phyloP scores from a whole-genome alignment of 2,888 invertebrate genomes.

The Plebejus argus region DNA sequence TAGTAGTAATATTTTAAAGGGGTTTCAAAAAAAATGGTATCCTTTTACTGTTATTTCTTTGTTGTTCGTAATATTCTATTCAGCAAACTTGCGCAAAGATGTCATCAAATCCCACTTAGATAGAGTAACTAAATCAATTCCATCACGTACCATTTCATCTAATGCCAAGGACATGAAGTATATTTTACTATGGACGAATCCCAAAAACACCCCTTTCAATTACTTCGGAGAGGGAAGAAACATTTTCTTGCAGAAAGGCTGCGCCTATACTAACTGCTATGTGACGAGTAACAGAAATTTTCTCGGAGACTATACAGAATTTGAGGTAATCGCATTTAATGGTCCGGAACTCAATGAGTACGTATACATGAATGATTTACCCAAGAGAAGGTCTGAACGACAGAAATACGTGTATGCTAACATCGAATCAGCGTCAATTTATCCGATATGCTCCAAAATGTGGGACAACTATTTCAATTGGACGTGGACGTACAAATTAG shows the following conservation, averaged over 20 bases:
- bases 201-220: conserved; percentile 52
- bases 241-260: conserved; percentile 54
- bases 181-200: conserved; percentile 62
- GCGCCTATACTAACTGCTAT: conserved; percentile 60
- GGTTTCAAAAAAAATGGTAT: neutral
- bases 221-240: conserved; percentile 56
- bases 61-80: conserved; percentile 14
- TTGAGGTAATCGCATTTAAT: conserved; percentile 59
- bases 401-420: conserved; percentile 65
- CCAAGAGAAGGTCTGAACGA: conserved; percentile 46
- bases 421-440: conserved; percentile 58
- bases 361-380: conserved; percentile 46
- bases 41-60: neutral
- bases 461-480: conserved; percentile 64
- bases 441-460: conserved; percentile 51
- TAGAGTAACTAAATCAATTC: neutral
- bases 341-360: conserved; percentile 53
- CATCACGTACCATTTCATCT: neutral
- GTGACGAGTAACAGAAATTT: conserved; percentile 55
- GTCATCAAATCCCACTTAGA: neutral
- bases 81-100: neutral
- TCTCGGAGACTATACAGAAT: conserved; percentile 52
- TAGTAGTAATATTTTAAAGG: conserved; percentile 8
- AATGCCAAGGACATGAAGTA: conserved; percentile 47
- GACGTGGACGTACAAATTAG: conserved; percentile 68